Percentiles rank a stretch among this genome's conserved stretches.
Evolutionary conservation across 2,888 invertebrate species (phyloP).

Genomic region (Sturmia bella): DNA sequence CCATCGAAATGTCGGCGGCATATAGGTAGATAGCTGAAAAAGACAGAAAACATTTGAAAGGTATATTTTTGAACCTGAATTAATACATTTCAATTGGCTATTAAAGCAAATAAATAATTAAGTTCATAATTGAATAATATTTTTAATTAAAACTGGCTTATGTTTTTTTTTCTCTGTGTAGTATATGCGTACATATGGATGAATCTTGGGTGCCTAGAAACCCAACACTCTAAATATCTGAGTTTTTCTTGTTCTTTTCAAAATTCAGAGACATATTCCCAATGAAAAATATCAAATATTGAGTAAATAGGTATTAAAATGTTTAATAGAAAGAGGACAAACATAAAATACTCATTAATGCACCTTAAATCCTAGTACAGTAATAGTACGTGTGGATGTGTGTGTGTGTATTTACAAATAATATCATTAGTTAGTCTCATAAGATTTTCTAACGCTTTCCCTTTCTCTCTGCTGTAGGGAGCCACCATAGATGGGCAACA

Average conservation of each 20-base stretch:
- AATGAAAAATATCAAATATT: conserved; percentile 37
- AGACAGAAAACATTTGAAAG: no score
- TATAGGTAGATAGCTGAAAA: no score
- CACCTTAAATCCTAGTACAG: conserved; percentile 42
- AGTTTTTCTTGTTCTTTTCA: conserved; percentile 3
- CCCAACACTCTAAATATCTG: no score
- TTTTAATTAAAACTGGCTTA: no score
- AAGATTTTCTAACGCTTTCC: conserved; percentile 67
- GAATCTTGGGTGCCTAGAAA: not conserved
- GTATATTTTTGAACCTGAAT: no score
- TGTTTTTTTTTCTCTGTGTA: not conserved
- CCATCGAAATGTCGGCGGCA: no score
- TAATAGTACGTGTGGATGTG: not conserved
- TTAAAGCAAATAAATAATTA: no score
- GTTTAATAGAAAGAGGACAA: conserved; percentile 30
- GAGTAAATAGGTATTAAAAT: not conserved
- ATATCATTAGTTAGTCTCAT: not conserved
- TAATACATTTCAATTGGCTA: no score
- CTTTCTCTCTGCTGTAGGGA: conserved; percentile 65
- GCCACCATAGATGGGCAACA: conserved; percentile 18
- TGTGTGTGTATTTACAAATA: no score
- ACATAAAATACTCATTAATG: conserved; percentile 40
- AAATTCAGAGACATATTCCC: conserved; percentile 54
- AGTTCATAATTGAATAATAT: no score
- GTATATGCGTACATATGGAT: not conserved